phyloP scores from a whole-genome alignment of 2,888 invertebrate genomes.

The Aspidiotus rigidus region DNA sequence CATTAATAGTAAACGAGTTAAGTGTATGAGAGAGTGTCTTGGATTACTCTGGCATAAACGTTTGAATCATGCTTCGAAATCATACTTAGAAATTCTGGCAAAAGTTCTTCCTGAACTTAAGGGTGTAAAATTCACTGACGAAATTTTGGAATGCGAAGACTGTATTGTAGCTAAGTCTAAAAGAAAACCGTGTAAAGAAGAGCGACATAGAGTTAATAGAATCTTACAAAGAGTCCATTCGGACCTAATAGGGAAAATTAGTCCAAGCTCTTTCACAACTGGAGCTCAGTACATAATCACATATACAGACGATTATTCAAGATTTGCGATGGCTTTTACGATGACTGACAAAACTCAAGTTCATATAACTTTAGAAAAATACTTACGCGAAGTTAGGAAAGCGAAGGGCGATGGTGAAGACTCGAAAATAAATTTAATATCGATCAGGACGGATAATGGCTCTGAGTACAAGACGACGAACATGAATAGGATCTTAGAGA shows the following conservation, averaged over 20 bases:
- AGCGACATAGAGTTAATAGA: background rate
- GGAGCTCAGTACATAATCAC: background rate
- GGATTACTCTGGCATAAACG: background rate
- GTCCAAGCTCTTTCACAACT: too few relatives aligned
- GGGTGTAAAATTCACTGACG: background rate
- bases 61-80: background rate
- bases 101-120: background rate
- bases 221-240: too few relatives aligned
- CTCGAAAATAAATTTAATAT: background rate
- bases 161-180: background rate
- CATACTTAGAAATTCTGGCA: background rate
- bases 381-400: background rate
- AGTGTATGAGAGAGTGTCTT: background rate
- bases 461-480: too few relatives aligned
- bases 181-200: background rate
- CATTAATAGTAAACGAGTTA: background rate
- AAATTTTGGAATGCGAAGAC: background rate
- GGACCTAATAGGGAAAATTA: too few relatives aligned
- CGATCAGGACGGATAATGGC: background rate
- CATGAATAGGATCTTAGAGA: too few relatives aligned
- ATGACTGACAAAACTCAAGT: background rate
- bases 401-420: background rate
- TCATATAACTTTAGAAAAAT: background rate
- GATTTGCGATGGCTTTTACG: background rate
- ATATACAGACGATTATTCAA: background rate